These are phyloP conservation scores for Atethmia centrago DNA, from an alignment of 2,888 invertebrate species.

Conservation along the genomic window DNA sequence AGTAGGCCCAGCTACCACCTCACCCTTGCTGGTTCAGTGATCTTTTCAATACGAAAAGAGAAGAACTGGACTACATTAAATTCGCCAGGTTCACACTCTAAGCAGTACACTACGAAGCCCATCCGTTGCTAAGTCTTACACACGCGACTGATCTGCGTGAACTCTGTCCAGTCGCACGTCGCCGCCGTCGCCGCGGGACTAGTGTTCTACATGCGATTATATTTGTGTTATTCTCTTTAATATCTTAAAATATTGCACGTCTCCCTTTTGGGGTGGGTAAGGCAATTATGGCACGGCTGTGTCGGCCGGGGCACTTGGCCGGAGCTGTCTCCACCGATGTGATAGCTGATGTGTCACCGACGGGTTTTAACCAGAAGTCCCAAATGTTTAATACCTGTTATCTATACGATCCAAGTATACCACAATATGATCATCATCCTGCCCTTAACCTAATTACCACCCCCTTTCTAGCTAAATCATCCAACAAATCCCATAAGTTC, in stretches of 20 bases:
- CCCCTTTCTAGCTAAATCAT: no score
- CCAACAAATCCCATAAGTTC: background rate
- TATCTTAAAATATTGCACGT: slow-evolving; percentile 37
- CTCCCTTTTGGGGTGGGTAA: slow-evolving; percentile 30
- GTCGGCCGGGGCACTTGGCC: background rate
- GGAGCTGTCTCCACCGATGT: background rate
- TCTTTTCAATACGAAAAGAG: no score
- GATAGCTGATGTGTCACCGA: background rate
- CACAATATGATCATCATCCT: no score
- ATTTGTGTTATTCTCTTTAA: slow-evolving; percentile 54
- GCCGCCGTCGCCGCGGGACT: slow-evolving; percentile 55
- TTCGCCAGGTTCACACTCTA: slow-evolving; percentile 5
- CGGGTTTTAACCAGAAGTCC: background rate
- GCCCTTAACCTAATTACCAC: background rate
- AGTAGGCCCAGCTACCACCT: no score
- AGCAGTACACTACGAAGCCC: background rate
- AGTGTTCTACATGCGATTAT: slow-evolving; percentile 65
- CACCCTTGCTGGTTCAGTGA: no score
- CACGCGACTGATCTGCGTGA: slow-evolving; percentile 64
- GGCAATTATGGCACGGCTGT: no score
- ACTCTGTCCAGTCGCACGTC: slow-evolving; percentile 59
- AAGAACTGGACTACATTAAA: background rate
- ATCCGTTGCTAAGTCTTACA: slow-evolving; percentile 37
- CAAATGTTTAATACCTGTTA: background rate
- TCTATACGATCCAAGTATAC: background rate